Evolutionary conservation across 2,113 vertebrate genomes (phyloP), one percentile per base, ranked within the genome.

Genomic region (Antechinus stuartii): DNA sequence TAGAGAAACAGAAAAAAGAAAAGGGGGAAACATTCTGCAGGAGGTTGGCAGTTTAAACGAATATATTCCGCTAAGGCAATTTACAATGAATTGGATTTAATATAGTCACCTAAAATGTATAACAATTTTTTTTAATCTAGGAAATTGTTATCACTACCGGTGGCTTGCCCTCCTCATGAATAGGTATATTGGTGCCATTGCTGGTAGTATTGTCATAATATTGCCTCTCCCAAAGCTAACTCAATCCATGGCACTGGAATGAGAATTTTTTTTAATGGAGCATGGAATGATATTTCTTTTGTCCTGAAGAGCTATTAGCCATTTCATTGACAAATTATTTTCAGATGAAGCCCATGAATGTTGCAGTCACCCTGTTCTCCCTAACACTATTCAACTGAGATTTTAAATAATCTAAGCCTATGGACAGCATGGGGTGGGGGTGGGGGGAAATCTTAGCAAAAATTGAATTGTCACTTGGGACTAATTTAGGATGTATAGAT

Each of bases 1-100:
- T 94, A 93, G 46, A 89, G 96, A 96, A 90, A 91, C 96, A 95
- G 94, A 98, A 97, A 96, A 90, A 95, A 68, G 53, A 93, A 90
- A 94, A 91, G 84, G 49, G 35, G 8, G 57, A 16, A 93, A 49
- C 54, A 42, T 94, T 89, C n/a, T 7, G 42, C 8, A 1, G 96
- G 91, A 92, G 53, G 61, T 90, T 96, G 97, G 96, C 61, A 95
- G 94, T 76, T 97, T 94, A 91, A 46, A 94, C 49, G 42, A 96
- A 89, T 97, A 54, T 11, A 94, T 52, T 61, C 30, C 0, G 53
- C 54, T 90, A 94, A 96, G 52, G 47, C 68, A 55, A 68, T 24
- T 90, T 95, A 27, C 84, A 96, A 91, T 91, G 96, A 94, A 76
- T 84, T 92, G 94, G 89, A 84, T 96, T 94, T 55, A 56, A 93